These are phyloP conservation scores for Rafetus swinhoei DNA, from an alignment of 2,113 vertebrate species.

Conservation along the genomic window DNA sequence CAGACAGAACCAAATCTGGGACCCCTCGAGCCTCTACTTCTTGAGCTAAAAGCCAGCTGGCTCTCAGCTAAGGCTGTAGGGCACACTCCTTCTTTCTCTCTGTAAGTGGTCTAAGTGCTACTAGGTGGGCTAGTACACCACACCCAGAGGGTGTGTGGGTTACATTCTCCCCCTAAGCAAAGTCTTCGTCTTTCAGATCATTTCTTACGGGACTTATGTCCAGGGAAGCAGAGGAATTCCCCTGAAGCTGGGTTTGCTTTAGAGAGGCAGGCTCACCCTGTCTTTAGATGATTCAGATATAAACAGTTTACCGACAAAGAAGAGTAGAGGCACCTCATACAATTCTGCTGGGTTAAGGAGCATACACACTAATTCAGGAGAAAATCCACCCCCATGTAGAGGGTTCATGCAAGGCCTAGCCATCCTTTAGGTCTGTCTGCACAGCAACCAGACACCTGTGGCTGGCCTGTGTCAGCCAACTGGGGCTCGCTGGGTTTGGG, in stretches of 20 bases:
- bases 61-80: too few relatives aligned
- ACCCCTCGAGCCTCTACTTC: too few relatives aligned
- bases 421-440: neutral
- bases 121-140: too few relatives aligned
- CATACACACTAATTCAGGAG: too few relatives aligned
- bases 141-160: too few relatives aligned
- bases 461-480: neutral
- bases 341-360: too few relatives aligned
- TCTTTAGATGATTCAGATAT: conserved; percentile 68
- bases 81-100: too few relatives aligned
- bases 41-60: too few relatives aligned
- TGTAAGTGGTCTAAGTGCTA: too few relatives aligned
- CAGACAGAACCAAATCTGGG: too few relatives aligned
- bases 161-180: too few relatives aligned
- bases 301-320: conserved; percentile 68
- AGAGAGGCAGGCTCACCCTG: conserved; percentile 35
- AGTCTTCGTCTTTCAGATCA: neutral
- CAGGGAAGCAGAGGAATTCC: neutral
- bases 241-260: conserved; percentile 5
- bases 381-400: neutral
- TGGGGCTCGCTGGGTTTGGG: neutral
- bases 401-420: conserved; percentile 2
- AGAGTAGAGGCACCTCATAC: neutral
- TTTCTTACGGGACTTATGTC: neutral
- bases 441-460: neutral